phyloP scores from a whole-genome alignment of 2,888 invertebrate genomes.

The Meiosimyza platycephala region DNA sequence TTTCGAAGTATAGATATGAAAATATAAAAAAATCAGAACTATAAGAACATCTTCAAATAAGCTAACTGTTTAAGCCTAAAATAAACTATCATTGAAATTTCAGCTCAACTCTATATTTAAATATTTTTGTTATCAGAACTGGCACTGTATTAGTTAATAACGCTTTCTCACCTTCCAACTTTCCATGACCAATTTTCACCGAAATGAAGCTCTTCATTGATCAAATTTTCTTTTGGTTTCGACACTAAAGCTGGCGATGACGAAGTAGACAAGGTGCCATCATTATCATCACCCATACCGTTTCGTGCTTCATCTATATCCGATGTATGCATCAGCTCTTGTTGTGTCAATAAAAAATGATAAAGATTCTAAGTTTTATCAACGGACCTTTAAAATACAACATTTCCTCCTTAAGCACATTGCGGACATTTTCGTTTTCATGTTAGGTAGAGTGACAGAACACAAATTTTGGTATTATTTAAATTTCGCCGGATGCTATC shows the following conservation, averaged over 20 bases:
- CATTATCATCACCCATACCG: conserved; percentile 73
- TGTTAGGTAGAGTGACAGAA: too few species aligned
- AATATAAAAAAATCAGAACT: too few species aligned
- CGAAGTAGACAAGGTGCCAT: conserved; percentile 54
- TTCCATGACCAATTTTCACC: conserved; percentile 96
- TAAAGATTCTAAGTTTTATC: conserved; percentile 93
- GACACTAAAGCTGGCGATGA: conserved; percentile 65
- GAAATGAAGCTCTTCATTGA: conserved; percentile 90
- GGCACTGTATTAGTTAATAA: background rate
- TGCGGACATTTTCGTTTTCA: conserved; percentile 81
- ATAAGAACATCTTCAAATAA: too few species aligned
- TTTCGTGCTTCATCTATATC: conserved; percentile 73
- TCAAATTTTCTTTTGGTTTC: conserved; percentile 73
- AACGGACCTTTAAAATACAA: conserved; percentile 87
- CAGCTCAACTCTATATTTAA: background rate
- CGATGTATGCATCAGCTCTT: conserved; percentile 82
- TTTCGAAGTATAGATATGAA: too few species aligned
- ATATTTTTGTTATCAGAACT: background rate
- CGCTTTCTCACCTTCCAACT: conserved; percentile 71
- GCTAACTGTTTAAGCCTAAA: too few species aligned
- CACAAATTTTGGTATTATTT: too few species aligned
- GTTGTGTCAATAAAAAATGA: conserved; percentile 90
- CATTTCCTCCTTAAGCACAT: conserved; percentile 89
- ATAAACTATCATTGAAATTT: background rate
- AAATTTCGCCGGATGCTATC: too few species aligned